These are phyloP conservation scores for Cheilinus undulatus DNA, from an alignment of 2,113 vertebrate species.

Conservation along the genomic window DNA sequence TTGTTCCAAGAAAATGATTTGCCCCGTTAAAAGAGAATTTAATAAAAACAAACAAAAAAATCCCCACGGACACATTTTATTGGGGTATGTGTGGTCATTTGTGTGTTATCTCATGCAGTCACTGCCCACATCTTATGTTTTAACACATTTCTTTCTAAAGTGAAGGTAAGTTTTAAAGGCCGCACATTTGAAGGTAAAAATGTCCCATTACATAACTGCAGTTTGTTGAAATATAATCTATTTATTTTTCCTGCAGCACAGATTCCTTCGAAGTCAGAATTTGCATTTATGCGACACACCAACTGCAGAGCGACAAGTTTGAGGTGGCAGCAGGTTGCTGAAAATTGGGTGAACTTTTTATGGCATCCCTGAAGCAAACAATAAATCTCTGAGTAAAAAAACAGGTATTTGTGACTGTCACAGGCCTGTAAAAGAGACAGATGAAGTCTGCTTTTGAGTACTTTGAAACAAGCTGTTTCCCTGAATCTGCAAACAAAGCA, in stretches of 20 bases:
- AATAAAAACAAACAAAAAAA: background rate
- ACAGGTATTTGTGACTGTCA: no score
- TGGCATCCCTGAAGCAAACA: no score
- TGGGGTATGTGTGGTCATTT: background rate
- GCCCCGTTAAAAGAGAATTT: background rate
- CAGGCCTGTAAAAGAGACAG: no score
- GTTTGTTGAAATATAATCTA: background rate
- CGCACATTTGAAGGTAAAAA: background rate
- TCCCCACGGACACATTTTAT: background rate
- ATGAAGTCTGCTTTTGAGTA: no score
- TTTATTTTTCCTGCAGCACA: background rate
- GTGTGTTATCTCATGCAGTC: no score
- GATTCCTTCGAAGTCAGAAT: background rate
- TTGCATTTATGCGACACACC: no score
- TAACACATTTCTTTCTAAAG: background rate
- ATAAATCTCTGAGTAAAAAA: no score
- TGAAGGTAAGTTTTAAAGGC: background rate
- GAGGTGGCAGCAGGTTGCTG: no score
- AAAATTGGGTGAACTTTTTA: no score
- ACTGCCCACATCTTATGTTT: background rate
- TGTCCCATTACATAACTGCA: background rate
- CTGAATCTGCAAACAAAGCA: no score
- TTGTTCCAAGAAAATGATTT: background rate
- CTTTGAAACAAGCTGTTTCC: no score
- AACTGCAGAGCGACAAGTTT: no score